Evolutionary conservation across 2,113 vertebrate species (phyloP), one percentile per base, ranked within the genome.

Genomic region (Ictalurus punctatus): DNA sequence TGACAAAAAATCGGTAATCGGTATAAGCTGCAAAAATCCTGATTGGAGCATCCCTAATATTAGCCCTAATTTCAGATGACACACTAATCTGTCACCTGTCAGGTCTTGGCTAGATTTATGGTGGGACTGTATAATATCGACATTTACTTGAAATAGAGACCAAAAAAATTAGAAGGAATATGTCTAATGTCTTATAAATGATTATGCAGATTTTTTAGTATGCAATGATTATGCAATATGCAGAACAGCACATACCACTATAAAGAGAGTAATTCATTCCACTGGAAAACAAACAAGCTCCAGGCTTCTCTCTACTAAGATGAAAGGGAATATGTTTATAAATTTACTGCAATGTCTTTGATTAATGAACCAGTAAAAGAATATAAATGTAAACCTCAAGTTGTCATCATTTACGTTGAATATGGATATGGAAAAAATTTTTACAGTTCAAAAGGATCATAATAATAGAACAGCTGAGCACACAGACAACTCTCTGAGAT

Each of bases 281-380:
- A 27, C 76, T 78, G 58, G 59, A 87, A 91, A 89, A 89, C 88
- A 88, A 91, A 91, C 88, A 89, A 10, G 86, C 85, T 85, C 30
- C 34, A 52, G 82, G 90, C 88, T 82, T 82, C 54, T 82, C 59
- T 54, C 27, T 67, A 48, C 40, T 52, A 23, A 85, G 83, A 91
- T 87, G 48, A 89, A 89, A 91, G 85, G 84, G 85, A 89, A 89
- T 85, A 87, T 67, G 63, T 87, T 87, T 78, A 34, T 23, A 89
- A 87, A 65, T 69, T 58, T 86, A 87, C 65, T 84, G 54, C 71
- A 85, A 83, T 85, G 87, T 89, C 52, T 79, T 84, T 84, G 69
- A 90, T 82, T 86, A 90, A 87, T 85, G 56, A 87, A 78, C 56
- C 25, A 82, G 87, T 91, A 87, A 83, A 91, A 40, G 19, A 23